Percentiles rank a stretch among this genome's conserved stretches.
These are phyloP conservation scores for Mola mola DNA, from an alignment of 2,113 vertebrate species.

Conservation along the genomic window DNA sequence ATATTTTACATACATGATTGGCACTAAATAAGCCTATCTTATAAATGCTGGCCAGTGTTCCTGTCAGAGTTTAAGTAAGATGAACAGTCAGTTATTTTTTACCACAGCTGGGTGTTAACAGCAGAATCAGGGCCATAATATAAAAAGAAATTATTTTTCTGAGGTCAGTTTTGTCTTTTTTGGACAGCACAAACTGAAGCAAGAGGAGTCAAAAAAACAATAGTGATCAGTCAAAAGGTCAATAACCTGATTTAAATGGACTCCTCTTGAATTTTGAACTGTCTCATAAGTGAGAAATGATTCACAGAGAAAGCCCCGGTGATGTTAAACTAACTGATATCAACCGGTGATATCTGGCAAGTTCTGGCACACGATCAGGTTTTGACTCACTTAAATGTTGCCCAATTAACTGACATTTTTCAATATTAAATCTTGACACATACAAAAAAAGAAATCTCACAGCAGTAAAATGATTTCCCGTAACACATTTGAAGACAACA, in stretches of 20 bases:
- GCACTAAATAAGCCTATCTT: neutral
- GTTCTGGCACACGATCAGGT: neutral
- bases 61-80: neutral
- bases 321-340: neutral
- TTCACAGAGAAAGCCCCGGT: no score
- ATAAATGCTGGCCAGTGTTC: neutral
- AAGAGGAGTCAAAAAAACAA: no score
- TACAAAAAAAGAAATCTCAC: neutral
- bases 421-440: no score
- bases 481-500: neutral
- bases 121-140: neutral
- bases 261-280: no score
- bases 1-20: neutral
- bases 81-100: neutral
- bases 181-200: neutral
- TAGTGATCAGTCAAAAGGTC: neutral
- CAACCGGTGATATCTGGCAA: neutral
- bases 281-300: no score
- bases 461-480: neutral
- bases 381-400: constrained; percentile 11
- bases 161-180: neutral
- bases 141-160: neutral
- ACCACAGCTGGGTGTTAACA: neutral
- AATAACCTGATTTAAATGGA: no score
- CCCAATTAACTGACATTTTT: no score